Percentiles rank a stretch among this genome's conserved stretches.
phyloP scores from a whole-genome alignment of 1,140 invertebrate species.

The Drosophila cardini region DNA sequence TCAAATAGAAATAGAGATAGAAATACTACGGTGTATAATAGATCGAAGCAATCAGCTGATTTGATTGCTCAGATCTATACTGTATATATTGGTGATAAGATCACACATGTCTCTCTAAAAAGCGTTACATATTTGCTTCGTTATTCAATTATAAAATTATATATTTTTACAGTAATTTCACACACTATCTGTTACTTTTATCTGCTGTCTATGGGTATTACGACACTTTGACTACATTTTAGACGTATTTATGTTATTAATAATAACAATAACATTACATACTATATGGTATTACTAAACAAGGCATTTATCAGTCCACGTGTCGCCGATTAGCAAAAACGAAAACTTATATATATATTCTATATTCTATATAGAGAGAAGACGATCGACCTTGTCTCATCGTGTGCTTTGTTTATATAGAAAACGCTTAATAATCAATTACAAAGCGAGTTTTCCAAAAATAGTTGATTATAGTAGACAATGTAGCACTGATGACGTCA shows the following conservation, averaged over 20 bases:
- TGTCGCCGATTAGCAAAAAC: constrained; percentile 66
- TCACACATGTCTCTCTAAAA: too few species aligned
- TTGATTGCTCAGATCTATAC: too few species aligned
- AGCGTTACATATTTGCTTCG: too few species aligned
- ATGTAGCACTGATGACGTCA: constrained; percentile 51
- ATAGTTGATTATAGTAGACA: constrained; percentile 27
- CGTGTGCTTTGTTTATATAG: constrained; percentile 50
- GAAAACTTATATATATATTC: constrained; percentile 7
- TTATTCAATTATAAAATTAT: too few species aligned
- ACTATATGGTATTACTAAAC: constrained; percentile 16
- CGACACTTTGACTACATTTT: neutral
- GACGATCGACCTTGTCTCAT: constrained; percentile 58
- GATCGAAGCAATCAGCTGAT: too few species aligned
- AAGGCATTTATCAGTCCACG: constrained; percentile 64
- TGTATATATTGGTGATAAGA: too few species aligned
- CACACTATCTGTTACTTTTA: neutral
- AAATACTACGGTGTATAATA: too few species aligned
- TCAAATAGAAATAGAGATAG: too few species aligned
- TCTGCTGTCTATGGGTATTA: neutral
- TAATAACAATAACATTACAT: constrained; percentile 7
- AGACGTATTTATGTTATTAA: constrained; percentile 2
- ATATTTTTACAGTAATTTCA: too few species aligned
- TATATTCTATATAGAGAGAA: neutral
- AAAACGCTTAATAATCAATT: constrained; percentile 54
- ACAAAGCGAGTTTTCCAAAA: constrained; percentile 54